Conservation (phyloP, 2,888 invertebrate species). For the Stenurella melanura region DNA sequence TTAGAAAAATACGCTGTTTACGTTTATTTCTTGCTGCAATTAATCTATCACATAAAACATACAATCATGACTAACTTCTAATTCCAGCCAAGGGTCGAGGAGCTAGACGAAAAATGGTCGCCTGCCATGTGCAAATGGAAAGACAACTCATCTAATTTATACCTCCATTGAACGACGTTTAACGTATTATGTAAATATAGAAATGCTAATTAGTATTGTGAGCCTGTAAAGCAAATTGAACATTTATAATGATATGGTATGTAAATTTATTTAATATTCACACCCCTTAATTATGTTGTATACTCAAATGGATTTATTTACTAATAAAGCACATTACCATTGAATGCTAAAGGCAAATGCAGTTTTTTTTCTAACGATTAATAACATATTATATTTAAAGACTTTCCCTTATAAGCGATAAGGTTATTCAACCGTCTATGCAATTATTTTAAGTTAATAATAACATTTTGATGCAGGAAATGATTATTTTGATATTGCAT, state of each 20-base stretch:
- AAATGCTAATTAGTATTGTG: conserved; percentile 27
- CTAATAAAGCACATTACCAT: conserved; percentile 35
- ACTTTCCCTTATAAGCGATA: neutral
- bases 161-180: conserved; percentile 16
- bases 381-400: conserved; percentile 25
- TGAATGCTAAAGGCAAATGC: conserved; percentile 28
- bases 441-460: conserved; percentile 10
- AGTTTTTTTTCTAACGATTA: conserved; percentile 22
- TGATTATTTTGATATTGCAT: conserved; percentile 9
- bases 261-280: conserved; percentile 45
- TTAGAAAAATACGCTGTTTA: neutral
- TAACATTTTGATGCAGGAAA: conserved; percentile 14
- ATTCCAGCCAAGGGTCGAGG: neutral
- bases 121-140: neutral
- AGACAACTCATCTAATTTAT: conserved; percentile 26
- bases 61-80: neutral
- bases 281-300: conserved; percentile 46
- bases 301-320: conserved; percentile 33
- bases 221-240: neutral
- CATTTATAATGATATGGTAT: conserved; percentile 14
- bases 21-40: neutral
- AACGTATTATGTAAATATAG: conserved; percentile 31
- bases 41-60: neutral
- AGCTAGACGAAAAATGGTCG: neutral
- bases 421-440: conserved; percentile 20